Evolutionary conservation across 2,797 vertebrate genomes (phyloP).

Genomic region (Argyrosomus regius): DNA sequence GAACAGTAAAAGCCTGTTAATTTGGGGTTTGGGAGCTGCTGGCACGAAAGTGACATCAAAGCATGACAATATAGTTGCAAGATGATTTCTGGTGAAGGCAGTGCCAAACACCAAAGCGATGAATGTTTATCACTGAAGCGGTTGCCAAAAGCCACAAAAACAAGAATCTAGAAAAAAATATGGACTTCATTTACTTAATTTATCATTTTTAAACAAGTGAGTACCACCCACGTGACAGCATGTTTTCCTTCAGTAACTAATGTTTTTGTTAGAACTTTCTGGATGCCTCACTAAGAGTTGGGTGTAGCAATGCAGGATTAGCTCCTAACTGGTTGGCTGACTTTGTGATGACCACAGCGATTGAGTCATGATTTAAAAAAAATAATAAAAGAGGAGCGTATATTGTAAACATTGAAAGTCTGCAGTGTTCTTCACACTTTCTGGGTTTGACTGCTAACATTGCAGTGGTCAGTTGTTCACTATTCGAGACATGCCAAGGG

Average conservation of each 20-base stretch:
- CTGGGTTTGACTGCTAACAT: slow-evolving; percentile 26
- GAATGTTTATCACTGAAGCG: slow-evolving; percentile 56
- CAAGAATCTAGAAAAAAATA: slow-evolving; percentile 55
- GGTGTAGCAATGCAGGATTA: slow-evolving; percentile 31
- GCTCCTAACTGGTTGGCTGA: slow-evolving; percentile 22
- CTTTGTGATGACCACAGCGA: slow-evolving; percentile 17
- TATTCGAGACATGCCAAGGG: slow-evolving; percentile 26
- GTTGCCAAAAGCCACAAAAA: slow-evolving; percentile 68
- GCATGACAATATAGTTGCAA: slow-evolving; percentile 56
- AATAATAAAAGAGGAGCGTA: slow-evolving; percentile 19
- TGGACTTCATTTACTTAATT: slow-evolving; percentile 70
- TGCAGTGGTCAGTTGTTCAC: slow-evolving; percentile 36
- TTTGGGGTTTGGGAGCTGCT: slow-evolving; percentile 46
- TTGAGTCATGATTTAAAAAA: background rate
- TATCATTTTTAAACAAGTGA: slow-evolving; percentile 63
- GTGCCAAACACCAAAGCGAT: slow-evolving; percentile 62
- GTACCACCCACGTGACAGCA: slow-evolving; percentile 64
- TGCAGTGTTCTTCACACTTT: background rate
- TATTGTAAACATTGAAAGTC: background rate
- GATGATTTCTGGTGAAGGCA: slow-evolving; percentile 58
- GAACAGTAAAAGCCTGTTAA: slow-evolving; percentile 37
- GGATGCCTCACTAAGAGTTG: slow-evolving; percentile 28
- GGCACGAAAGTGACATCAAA: slow-evolving; percentile 57
- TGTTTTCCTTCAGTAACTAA: slow-evolving; percentile 53
- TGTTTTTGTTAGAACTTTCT: slow-evolving; percentile 23